Evolutionary conservation across 2,888 invertebrate species (phyloP).

Genomic region (Pemphredon lugubris): DNA sequence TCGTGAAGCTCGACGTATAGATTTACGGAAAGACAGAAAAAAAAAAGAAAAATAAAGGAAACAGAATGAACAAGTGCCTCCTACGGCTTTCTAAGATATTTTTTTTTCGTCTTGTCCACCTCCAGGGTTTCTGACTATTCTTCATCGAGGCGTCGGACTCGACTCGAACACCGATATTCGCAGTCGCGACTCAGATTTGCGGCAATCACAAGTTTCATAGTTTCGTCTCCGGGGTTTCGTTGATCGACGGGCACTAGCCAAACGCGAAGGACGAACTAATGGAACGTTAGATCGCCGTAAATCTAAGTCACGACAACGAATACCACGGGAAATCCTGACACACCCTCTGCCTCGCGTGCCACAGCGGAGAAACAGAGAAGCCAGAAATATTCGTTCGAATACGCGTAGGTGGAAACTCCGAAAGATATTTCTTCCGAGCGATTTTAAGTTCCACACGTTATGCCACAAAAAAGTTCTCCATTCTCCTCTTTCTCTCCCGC

Average conservation of each 20-base stretch:
- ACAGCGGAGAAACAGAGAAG: conserved; percentile 25
- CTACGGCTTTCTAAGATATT: too few species aligned
- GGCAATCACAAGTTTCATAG: too few species aligned
- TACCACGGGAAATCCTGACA: conserved; percentile 20
- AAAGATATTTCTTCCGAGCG: neutral
- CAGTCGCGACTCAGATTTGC: too few species aligned
- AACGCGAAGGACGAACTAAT: too few species aligned
- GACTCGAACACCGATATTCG: too few species aligned
- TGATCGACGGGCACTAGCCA: too few species aligned
- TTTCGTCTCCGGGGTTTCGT: too few species aligned
- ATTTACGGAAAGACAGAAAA: neutral
- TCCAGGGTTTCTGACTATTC: conserved; percentile 26
- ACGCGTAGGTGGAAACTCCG: neutral
- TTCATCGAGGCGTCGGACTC: conserved; percentile 24
- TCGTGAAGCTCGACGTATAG: conserved; percentile 5
- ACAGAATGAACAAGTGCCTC: neutral
- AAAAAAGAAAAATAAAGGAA: neutral
- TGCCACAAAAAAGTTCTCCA: conserved; percentile 3
- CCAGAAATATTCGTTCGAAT: neutral
- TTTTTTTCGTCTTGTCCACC: conserved; percentile 35
- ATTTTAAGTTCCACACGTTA: neutral
- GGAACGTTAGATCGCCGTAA: too few species aligned
- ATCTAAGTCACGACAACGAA: too few species aligned
- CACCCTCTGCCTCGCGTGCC: neutral
- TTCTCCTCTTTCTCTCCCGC: conserved; percentile 6